These are phyloP conservation scores for Cephus sareptanus DNA, from an alignment of 2,888 invertebrate species.

Conservation along the genomic window DNA sequence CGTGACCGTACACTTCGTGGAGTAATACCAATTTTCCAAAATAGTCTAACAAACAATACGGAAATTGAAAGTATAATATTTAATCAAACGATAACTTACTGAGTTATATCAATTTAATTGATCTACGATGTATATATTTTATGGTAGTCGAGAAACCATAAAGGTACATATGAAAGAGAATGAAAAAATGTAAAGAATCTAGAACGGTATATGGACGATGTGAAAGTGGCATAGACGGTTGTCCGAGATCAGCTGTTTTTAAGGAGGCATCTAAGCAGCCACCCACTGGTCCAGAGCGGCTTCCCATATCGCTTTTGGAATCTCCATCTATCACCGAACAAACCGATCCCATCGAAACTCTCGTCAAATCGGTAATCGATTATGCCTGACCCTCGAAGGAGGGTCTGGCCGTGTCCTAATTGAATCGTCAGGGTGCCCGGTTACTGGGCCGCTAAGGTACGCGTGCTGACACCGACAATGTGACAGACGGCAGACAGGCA, in stretches of 20 bases:
- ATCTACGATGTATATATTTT: not conserved
- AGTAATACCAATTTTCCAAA: not conserved
- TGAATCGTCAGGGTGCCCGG: constrained; percentile 57
- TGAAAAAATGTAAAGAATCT: not conserved
- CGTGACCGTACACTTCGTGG: not conserved
- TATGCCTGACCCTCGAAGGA: constrained; percentile 32
- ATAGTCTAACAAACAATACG: not conserved
- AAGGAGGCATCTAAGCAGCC: not conserved
- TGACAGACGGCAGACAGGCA: constrained; percentile 46
- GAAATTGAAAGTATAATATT: not conserved
- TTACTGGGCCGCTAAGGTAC: constrained; percentile 44
- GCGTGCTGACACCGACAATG: constrained; percentile 50
- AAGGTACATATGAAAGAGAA: not conserved
- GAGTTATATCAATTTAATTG: not conserved
- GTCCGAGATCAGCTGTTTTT: not conserved
- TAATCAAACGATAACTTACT: not conserved
- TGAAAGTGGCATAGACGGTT: not conserved
- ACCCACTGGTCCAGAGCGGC: constrained; percentile 7
- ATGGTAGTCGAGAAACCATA: not conserved
- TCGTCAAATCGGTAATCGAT: constrained; percentile 50
- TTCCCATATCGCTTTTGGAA: constrained; percentile 15
- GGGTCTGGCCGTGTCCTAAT: constrained; percentile 45
- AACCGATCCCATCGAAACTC: constrained; percentile 38
- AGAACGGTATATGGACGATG: not conserved
- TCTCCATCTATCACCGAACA: constrained; percentile 40